These are phyloP conservation scores for Pelobates fuscus DNA, from an alignment of 2,113 vertebrate species.

Conservation along the genomic window DNA sequence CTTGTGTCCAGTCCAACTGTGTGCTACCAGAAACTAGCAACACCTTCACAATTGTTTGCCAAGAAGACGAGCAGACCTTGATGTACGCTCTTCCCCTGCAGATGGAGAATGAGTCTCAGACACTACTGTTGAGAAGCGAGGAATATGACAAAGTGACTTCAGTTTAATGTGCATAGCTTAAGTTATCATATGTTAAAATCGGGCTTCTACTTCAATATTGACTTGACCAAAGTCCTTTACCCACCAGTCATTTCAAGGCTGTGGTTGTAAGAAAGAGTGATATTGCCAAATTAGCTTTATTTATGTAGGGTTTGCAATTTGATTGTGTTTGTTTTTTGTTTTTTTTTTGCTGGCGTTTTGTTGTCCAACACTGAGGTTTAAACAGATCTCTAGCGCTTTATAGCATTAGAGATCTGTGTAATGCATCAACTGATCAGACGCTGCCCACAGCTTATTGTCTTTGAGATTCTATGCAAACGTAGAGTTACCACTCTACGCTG, in stretches of 20 bases:
- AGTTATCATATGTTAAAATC: background rate
- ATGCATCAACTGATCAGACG: too few relatives aligned
- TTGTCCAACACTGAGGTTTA: background rate
- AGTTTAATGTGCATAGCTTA: background rate
- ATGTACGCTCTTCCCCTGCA: slow-evolving; percentile 57
- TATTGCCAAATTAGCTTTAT: background rate
- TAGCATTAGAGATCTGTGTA: too few relatives aligned
- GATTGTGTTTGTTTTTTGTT: background rate
- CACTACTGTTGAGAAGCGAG: slow-evolving; percentile 27
- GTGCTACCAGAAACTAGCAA: slow-evolving; percentile 47
- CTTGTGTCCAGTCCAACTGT: slow-evolving; percentile 59
- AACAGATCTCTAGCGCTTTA: too few relatives aligned
- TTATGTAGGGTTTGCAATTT: background rate
- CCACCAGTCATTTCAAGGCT: too few relatives aligned
- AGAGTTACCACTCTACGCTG: too few relatives aligned
- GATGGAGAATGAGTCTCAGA: background rate
- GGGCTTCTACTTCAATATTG: too few relatives aligned
- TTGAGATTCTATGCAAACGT: too few relatives aligned
- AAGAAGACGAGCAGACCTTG: slow-evolving; percentile 60
- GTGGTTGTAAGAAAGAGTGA: too few relatives aligned
- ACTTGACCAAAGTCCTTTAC: background rate
- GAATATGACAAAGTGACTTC: background rate
- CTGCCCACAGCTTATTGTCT: too few relatives aligned
- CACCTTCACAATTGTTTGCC: slow-evolving; percentile 70
- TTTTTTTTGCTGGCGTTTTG: background rate